Base-by-base conservation (phyloP, 2,797 vertebrate genomes). In the Danio albolineatus region DNA sequence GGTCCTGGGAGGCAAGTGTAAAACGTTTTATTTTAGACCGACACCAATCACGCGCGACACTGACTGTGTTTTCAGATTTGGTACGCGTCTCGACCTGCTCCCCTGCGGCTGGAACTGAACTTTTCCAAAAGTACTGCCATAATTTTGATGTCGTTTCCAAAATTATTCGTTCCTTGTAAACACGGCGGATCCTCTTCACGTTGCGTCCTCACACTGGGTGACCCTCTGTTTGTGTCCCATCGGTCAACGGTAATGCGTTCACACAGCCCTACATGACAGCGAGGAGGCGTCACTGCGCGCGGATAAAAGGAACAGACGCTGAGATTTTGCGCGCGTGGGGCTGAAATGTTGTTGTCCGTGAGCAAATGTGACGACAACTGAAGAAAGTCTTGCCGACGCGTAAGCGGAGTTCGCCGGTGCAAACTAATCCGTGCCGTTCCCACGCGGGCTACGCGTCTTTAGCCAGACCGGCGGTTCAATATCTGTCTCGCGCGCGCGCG, bases 221-320 rank as follows among this genome's bases (percentile, higher is more conserved):
- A 60, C 43, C 64, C 75, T 77, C 76, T 51, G 65, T 36, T 62
- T 53, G 67, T 44, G 67, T 72, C 77, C 77, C 65, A 36, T 62
- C 76, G 76, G 76, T 70, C 65, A 70, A 39, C 65, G 48, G 41
- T 51, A 57, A 51, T 2, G 56, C 76, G 67, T 60, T 71, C 56
- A 43, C 53, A 28, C 48, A 70, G n/a, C 53, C 21, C 64, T 60
- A 56, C 53, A 46, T 69, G 64, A 69, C 65, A 49, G 62, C 21
- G 56, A 60, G 77, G 66, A 79, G 77, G 77, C 77, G 77, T 72
- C 28, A 57, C 53, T 69, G 64, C 43, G 76, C 65, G 16, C 76
- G 6, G 36, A 69, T 28, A 38, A 51, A 69, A 41, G n/a, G 16
- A 10, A 57, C 17, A 38, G 39, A n/a, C 2, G 13, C 38, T 60